Evolutionary conservation across 2,888 invertebrate species (phyloP).

Genomic region (Tyria jacobaeae): DNA sequence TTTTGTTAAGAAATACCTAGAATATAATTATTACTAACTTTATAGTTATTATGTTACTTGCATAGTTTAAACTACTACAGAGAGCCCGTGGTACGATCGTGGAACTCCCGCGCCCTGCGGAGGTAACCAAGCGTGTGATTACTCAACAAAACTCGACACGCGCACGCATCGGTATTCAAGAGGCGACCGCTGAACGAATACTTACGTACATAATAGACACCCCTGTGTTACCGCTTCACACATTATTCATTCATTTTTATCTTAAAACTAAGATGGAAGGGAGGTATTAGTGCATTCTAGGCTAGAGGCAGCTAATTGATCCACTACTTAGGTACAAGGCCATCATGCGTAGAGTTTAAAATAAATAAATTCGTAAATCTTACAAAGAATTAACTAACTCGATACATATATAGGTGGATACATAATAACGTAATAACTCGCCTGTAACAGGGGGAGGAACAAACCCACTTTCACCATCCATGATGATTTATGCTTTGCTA

Average conservation of each 20-base stretch:
- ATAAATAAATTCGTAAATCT: too few relatives aligned
- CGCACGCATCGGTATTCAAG: conserved; percentile 20
- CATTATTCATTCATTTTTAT: neutral
- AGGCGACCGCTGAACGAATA: conserved; percentile 8
- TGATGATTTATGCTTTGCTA: too few relatives aligned
- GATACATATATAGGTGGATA: too few relatives aligned
- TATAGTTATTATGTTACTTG: too few relatives aligned
- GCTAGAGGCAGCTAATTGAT: neutral
- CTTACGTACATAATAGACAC: conserved; percentile 12
- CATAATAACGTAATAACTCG: too few relatives aligned
- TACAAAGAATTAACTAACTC: too few relatives aligned
- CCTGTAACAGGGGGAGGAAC: too few relatives aligned
- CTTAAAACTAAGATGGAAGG: too few relatives aligned
- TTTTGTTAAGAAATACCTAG: too few relatives aligned
- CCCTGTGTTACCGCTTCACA: neutral
- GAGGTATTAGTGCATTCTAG: neutral
- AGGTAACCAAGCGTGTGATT: conserved; percentile 20
- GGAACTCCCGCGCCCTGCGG: neutral
- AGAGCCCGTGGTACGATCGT: conserved; percentile 1
- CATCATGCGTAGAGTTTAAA: neutral
- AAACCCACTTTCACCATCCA: too few relatives aligned
- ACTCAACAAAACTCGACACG: conserved; percentile 15
- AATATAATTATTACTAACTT: too few relatives aligned
- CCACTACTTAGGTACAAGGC: neutral
- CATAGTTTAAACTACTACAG: neutral